These are phyloP conservation scores for Chaetodon auriga DNA, from an alignment of 2,113 vertebrate species.

Conservation along the genomic window DNA sequence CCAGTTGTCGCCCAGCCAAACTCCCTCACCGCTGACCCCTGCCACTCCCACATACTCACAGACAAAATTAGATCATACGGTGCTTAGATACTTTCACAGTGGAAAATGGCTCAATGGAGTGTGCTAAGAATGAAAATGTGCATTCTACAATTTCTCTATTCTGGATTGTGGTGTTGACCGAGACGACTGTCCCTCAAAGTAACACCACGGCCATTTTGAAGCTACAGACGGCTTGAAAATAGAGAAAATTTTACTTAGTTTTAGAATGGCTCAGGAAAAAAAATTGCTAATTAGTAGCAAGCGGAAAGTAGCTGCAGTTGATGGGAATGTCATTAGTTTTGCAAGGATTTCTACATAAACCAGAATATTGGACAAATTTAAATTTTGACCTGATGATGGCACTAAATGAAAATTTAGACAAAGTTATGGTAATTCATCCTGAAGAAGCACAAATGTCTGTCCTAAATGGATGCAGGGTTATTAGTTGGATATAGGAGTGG, in stretches of 20 bases:
- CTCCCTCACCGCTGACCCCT: not conserved
- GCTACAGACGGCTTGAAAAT: not conserved
- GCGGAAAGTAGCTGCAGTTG: not conserved
- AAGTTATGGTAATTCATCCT: not conserved
- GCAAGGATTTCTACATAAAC: not conserved
- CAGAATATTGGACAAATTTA: not conserved
- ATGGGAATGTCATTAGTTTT: not conserved
- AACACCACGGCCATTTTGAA: not conserved
- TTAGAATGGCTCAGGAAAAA: too few relatives aligned
- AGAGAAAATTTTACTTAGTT: too few relatives aligned
- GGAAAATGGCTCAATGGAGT: not conserved
- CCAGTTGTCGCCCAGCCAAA: not conserved
- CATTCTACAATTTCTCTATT: not conserved
- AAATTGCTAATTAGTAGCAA: not conserved
- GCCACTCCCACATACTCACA: not conserved
- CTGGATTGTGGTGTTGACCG: not conserved
- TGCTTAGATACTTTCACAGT: not conserved
- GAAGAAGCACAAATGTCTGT: not conserved
- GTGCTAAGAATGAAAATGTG: not conserved
- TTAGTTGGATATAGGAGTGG: not conserved
- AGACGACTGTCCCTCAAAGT: not conserved
- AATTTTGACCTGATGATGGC: not conserved
- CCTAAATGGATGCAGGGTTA: not conserved
- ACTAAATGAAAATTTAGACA: not conserved
- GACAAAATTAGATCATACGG: not conserved